A percentile compares a stretch with the other conserved stretches of the same genome.
Conservation (phyloP, 1,140 invertebrate genomes). For the Helicoverpa armigera region DNA sequence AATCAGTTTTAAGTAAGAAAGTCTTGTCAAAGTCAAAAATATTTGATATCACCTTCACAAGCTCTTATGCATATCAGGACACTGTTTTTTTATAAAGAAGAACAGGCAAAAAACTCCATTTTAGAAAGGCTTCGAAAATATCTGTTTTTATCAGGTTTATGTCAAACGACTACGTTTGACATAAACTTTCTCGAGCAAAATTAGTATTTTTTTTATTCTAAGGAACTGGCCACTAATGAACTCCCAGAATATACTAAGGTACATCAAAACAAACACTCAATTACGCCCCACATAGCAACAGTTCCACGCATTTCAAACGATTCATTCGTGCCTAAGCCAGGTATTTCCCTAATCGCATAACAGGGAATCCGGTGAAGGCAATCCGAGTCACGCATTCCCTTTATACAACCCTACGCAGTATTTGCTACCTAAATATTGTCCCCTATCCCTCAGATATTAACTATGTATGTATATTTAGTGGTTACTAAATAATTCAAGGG, state of each 20-base stretch:
- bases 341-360: constrained; percentile 51
- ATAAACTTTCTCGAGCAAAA: too few species aligned
- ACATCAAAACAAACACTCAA: constrained; percentile 10
- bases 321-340: constrained; percentile 43
- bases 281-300: neutral
- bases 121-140: too few species aligned
- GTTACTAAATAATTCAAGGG: constrained; percentile 70
- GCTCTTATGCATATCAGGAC: too few species aligned
- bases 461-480: constrained; percentile 70
- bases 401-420: constrained; percentile 62
- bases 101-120: too few species aligned
- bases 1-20: too few species aligned
- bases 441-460: constrained; percentile 69
- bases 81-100: too few species aligned
- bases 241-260: neutral
- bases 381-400: constrained; percentile 71
- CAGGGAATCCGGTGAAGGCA: constrained; percentile 35
- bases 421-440: constrained; percentile 70
- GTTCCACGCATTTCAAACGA: constrained; percentile 17
- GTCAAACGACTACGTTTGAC: too few species aligned
- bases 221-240: neutral
- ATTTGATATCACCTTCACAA: neutral
- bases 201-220: too few species aligned
- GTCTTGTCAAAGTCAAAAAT: too few species aligned
- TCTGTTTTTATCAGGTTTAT: too few species aligned